These are phyloP conservation scores for Oscheius sp. DNA, from an alignment of 2,888 invertebrate species.

Conservation along the genomic window DNA sequence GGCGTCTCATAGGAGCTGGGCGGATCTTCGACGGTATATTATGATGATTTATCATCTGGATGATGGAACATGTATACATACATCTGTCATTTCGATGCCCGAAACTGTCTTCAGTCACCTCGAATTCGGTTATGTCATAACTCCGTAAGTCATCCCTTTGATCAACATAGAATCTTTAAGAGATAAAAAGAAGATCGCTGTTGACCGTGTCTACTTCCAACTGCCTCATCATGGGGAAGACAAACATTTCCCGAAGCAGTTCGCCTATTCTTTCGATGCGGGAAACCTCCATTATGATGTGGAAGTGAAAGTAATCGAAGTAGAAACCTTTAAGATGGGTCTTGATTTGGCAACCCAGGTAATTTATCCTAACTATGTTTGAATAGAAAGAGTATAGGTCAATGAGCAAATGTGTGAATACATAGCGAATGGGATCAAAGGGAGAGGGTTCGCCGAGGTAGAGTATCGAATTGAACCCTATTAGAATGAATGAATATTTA, in stretches of 20 bases:
- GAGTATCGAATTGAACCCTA: slow-evolving; percentile 73
- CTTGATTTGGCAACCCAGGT: slow-evolving; percentile 53
- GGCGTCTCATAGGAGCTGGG: slow-evolving; percentile 73
- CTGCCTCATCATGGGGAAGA: slow-evolving; percentile 62
- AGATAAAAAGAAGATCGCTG: slow-evolving; percentile 49
- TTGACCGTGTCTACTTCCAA: slow-evolving; percentile 58
- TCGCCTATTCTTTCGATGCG: slow-evolving; percentile 61
- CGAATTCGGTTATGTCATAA: slow-evolving; percentile 75
- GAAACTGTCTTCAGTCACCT: slow-evolving; percentile 74
- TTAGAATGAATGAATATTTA: slow-evolving; percentile 33
- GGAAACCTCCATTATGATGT: slow-evolving; percentile 45
- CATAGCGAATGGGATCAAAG: slow-evolving; percentile 77
- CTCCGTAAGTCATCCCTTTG: slow-evolving; percentile 46
- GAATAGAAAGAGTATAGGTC: slow-evolving; percentile 33
- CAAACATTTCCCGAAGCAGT: slow-evolving; percentile 58
- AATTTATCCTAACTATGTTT: not conserved
- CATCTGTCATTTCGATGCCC: slow-evolving; percentile 83
- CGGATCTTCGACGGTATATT: slow-evolving; percentile 72
- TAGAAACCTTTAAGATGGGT: slow-evolving; percentile 64
- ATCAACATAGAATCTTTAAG: slow-evolving; percentile 38
- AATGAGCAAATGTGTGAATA: slow-evolving; percentile 74
- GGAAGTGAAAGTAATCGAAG: slow-evolving; percentile 52
- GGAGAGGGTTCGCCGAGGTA: slow-evolving; percentile 79
- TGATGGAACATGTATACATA: slow-evolving; percentile 78
- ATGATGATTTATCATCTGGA: slow-evolving; percentile 82